Evolutionary conservation across 2,888 invertebrate species (phyloP), one percentile per base, ranked within the genome.

Genomic region (Xanthia icteritia): DNA sequence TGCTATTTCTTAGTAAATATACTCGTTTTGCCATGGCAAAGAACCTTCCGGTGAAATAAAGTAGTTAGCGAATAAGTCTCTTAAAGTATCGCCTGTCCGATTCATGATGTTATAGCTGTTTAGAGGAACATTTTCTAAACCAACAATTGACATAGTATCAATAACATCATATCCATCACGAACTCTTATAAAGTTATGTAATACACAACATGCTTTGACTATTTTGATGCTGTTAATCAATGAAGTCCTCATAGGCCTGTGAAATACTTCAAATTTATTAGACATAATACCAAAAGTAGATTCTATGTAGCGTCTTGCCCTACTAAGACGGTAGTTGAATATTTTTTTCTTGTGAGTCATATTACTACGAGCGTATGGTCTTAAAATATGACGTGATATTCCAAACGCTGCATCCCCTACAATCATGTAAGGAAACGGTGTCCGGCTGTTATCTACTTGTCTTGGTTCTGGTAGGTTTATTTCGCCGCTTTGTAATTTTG

Each of bases 401-500:
- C 81, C 77, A 81, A 81, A 77, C 72, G 77, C 77, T 75, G 77
- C 75, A 77, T 77, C 81, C 72, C 75, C 81, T 72, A 81, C 72
- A 78, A 81, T 78, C 77, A 78, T 73, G 69, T 81, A 76, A 73
- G 73, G 76, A 73, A 78, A 70, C 70, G 81, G 76, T 76, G 76
- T 76, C 68, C 65, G 60, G 73, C 73, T 80, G 73, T 73, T 69
- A 76, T 69, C 69, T 72, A 81, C 75, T 80, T 76, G 81, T 72
- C 74, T 79, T 27, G 83, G 78, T 76, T 79, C 75, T 76, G 81
- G 75, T 73, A 84, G 77, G 67, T 76, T 77, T 73, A 80, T 80
- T 76, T 83, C 76, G 73, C 77, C 80, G 73, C 73, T 83, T 77
- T 80, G 77, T 73, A 82, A 77, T 76, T 76, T 79, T 77, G 74